Conservation (phyloP, 2,888 invertebrate genomes). For the Ganaspis brasiliensis region DNA sequence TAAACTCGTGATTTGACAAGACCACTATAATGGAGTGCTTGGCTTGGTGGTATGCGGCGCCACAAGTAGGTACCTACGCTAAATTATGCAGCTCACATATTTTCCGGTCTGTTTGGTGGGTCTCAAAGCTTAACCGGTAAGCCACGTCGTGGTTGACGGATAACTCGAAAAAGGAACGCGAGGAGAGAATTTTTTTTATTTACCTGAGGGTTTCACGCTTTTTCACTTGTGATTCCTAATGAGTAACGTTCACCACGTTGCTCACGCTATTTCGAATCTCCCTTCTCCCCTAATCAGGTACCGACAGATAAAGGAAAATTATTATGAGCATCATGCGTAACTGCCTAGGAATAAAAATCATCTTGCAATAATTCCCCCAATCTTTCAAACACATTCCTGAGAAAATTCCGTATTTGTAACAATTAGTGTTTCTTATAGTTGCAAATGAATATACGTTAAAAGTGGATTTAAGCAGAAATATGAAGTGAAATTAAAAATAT, state of each 20-base stretch:
- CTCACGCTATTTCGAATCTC: background rate
- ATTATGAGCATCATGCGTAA: background rate
- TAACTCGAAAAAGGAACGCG: slow-evolving; percentile 57
- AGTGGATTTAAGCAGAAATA: no score
- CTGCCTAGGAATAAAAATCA: no score
- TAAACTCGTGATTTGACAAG: slow-evolving; percentile 57
- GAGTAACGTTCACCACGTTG: background rate
- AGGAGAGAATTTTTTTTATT: slow-evolving; percentile 12
- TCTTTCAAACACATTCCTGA: no score
- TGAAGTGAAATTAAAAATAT: no score
- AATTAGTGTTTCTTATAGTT: no score
- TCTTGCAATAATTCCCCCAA: no score
- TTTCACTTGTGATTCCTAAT: slow-evolving; percentile 7
- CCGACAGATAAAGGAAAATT: slow-evolving; percentile 5
- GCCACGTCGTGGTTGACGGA: slow-evolving; percentile 60
- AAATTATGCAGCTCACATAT: slow-evolving; percentile 80
- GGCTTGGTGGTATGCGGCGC: slow-evolving; percentile 23
- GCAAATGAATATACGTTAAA: no score
- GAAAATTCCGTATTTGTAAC: no score
- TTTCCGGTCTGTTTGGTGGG: slow-evolving; percentile 80
- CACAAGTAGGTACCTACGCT: slow-evolving; percentile 64
- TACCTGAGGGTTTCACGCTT: slow-evolving; percentile 11
- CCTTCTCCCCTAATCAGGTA: slow-evolving; percentile 1
- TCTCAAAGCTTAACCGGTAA: slow-evolving; percentile 66
- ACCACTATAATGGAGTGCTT: slow-evolving; percentile 48